Percentiles rank a stretch among this genome's conserved stretches.
These are phyloP conservation scores for Conops quadrifasciatus DNA, from an alignment of 2,888 invertebrate genomes.

Conservation along the genomic window DNA sequence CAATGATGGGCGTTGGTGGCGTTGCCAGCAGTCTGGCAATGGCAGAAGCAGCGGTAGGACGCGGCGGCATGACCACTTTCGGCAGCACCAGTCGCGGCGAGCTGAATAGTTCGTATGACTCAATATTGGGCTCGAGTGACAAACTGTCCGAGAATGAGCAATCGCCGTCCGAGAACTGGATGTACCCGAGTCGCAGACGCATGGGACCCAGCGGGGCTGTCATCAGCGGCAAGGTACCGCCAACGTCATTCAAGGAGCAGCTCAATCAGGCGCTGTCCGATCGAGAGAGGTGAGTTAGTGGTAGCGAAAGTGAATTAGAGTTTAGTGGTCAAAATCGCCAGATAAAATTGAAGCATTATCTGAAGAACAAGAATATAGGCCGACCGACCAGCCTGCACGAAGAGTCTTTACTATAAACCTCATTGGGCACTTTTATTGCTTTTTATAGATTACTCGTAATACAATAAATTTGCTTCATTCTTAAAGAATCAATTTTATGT, in stretches of 20 bases:
- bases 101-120: slow-evolving; percentile 65
- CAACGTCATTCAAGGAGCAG: slow-evolving; percentile 84
- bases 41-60: slow-evolving; percentile 57
- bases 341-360: too few species aligned
- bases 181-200: slow-evolving; percentile 64
- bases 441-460: too few species aligned
- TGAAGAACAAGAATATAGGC: too few species aligned
- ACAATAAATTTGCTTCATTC: too few species aligned
- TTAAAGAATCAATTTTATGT: neutral
- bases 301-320: neutral
- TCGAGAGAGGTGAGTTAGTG: slow-evolving; percentile 74
- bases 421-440: too few species aligned
- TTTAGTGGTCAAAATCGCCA: too few species aligned
- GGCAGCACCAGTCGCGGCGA: slow-evolving; percentile 60
- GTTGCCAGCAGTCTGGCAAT: slow-evolving; percentile 37
- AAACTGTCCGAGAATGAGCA: slow-evolving; percentile 64
- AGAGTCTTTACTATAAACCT: neutral
- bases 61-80: slow-evolving; percentile 60
- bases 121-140: slow-evolving; percentile 65
- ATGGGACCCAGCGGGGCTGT: slow-evolving; percentile 63
- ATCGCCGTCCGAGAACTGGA: slow-evolving; percentile 62
- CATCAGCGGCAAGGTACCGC: slow-evolving; percentile 67
- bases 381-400: neutral
- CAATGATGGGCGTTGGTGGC: slow-evolving; percentile 45
- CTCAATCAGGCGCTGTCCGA: slow-evolving; percentile 87